Evolutionary conservation across 2,797 vertebrate genomes (phyloP).

Genomic region (Choloepus didactylus): DNA sequence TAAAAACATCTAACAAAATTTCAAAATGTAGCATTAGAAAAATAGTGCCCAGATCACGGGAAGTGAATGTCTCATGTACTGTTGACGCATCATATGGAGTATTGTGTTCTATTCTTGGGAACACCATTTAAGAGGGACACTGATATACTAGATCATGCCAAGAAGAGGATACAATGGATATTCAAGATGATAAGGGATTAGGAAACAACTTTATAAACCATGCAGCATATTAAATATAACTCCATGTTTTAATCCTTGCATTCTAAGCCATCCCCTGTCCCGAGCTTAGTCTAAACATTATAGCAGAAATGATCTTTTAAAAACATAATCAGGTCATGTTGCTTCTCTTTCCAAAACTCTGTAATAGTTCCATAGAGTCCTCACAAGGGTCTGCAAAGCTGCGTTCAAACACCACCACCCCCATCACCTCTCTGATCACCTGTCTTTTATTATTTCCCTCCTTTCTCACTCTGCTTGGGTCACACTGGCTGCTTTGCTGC

Average conservation of each 20-base stretch:
- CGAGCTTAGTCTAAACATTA: background rate
- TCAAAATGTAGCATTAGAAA: constrained; percentile 37
- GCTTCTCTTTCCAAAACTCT: background rate
- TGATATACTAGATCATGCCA: background rate
- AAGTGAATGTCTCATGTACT: background rate
- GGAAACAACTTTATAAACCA: constrained; percentile 59
- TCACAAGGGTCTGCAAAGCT: background rate
- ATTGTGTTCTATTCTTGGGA: constrained; percentile 67
- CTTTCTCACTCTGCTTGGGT: background rate
- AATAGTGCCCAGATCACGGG: background rate
- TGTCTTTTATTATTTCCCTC: background rate
- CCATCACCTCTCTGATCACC: no score
- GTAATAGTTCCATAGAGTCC: background rate
- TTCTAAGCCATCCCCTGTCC: background rate
- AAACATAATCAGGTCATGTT: background rate
- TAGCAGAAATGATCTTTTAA: background rate
- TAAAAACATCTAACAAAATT: background rate
- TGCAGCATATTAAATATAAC: background rate
- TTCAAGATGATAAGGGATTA: background rate
- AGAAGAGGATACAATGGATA: constrained; percentile 26
- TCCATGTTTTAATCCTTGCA: background rate
- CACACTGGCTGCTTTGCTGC: no score
- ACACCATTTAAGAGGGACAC: background rate
- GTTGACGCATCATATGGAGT: background rate
- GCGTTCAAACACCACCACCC: accelerated